These are phyloP conservation scores for Leucoraja erinaceus DNA, from an alignment of 2,113 vertebrate genomes.

Conservation along the genomic window DNA sequence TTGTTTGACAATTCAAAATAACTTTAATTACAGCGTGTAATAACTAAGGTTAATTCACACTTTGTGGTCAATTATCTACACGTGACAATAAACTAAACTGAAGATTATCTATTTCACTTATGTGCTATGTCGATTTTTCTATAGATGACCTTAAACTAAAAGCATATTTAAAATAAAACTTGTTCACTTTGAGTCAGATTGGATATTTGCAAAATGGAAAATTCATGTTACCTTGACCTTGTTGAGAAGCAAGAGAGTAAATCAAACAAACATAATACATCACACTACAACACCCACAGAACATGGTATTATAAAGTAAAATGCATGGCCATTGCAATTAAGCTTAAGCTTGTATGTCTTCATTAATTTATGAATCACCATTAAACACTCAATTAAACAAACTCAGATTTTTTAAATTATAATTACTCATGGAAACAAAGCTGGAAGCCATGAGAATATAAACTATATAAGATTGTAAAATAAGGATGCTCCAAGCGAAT, in stretches of 20 bases:
- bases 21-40: not conserved
- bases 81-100: too few species aligned
- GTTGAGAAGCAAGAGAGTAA: not conserved
- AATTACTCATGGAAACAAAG: not conserved
- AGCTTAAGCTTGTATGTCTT: not conserved
- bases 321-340: not conserved
- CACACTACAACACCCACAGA: not conserved
- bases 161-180: not conserved
- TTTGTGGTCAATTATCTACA: too few species aligned
- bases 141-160: not conserved
- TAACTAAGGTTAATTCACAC: not conserved
- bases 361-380: not conserved
- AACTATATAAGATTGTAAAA: not conserved
- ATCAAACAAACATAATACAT: not conserved
- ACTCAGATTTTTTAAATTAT: not conserved
- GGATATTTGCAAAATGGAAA: not conserved
- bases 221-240: not conserved
- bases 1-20: not conserved
- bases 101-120: not conserved
- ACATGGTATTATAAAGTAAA: not conserved
- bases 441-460: not conserved
- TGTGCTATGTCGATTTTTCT: not conserved
- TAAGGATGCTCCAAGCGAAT: too few species aligned
- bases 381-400: not conserved
- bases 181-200: not conserved